A percentile compares a stretch with the other conserved stretches of the same genome.
Conservation (phyloP, 2,888 invertebrate species). For the Calliscelio sp. region DNA sequence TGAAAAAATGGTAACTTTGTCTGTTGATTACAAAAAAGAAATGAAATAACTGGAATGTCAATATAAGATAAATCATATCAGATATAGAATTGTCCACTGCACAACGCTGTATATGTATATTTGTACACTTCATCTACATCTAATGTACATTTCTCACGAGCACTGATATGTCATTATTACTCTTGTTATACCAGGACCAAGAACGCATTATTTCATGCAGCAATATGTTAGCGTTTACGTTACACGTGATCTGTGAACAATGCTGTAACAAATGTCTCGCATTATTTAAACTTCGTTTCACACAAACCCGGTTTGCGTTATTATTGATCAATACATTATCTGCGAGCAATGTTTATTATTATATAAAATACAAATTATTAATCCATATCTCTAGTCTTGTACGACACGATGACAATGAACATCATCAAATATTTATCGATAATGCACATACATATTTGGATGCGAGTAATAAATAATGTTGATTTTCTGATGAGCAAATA, state of each 20-base stretch:
- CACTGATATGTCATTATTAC: constrained; percentile 51
- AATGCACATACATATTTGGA: too few species aligned
- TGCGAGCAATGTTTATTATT: not conserved
- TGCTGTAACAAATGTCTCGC: constrained; percentile 20
- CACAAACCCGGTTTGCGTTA: too few species aligned
- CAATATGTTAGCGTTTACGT: constrained; percentile 26
- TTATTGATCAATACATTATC: not conserved
- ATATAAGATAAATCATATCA: too few species aligned
- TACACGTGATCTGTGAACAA: constrained; percentile 24
- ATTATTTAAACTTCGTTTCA: constrained; percentile 18
- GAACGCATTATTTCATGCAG: constrained; percentile 36
- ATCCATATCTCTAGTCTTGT: too few species aligned
- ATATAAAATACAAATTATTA: not conserved
- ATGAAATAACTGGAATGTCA: too few species aligned
- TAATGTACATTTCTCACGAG: constrained; percentile 43
- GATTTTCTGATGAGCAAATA: too few species aligned
- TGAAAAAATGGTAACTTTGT: too few species aligned
- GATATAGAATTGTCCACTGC: too few species aligned
- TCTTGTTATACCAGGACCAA: constrained; percentile 22
- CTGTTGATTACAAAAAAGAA: too few species aligned
- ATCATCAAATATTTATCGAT: too few species aligned
- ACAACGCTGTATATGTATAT: constrained; percentile 33
- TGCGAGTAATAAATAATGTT: too few species aligned
- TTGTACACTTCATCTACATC: constrained; percentile 41
- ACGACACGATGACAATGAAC: too few species aligned